phyloP scores from a whole-genome alignment of 2,113 vertebrate genomes.

The Pseudorectes ferrugineus region DNA sequence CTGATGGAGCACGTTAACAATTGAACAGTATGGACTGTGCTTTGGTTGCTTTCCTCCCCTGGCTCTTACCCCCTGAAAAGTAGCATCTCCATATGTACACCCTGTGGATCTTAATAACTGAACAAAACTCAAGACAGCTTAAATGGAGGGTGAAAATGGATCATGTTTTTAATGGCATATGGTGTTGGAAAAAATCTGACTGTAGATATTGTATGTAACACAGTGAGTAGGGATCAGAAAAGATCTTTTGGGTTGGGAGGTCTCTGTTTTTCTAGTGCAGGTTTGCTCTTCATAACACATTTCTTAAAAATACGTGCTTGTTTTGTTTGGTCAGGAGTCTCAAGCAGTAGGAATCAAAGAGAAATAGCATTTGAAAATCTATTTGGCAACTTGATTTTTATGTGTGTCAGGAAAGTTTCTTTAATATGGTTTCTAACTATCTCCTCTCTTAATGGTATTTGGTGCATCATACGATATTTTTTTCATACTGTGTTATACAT shows the following conservation, averaged over 20 bases:
- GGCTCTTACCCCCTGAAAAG: neutral
- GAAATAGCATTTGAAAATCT: neutral
- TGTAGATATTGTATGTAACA: neutral
- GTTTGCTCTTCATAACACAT: neutral
- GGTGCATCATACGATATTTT: neutral
- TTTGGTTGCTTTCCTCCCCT: neutral
- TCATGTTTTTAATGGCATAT: neutral
- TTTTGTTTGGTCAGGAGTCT: neutral
- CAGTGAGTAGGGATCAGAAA: neutral
- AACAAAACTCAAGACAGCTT: neutral
- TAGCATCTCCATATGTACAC: neutral
- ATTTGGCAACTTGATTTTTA: neutral
- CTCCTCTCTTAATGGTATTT: neutral
- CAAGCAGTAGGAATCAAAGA: neutral
- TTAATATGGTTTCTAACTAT: neutral
- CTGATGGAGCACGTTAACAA: neutral
- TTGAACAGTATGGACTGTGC: too few relatives aligned
- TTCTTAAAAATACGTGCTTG: neutral
- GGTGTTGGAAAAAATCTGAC: neutral
- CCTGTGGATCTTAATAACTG: neutral
- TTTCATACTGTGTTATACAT: neutral
- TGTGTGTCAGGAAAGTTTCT: neutral
- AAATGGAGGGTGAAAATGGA: neutral
- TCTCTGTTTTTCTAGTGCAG: neutral
- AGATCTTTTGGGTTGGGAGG: fast-evolving